Conservation (phyloP, 2,113 vertebrate genomes). For the Neopipo cinnamomea region DNA sequence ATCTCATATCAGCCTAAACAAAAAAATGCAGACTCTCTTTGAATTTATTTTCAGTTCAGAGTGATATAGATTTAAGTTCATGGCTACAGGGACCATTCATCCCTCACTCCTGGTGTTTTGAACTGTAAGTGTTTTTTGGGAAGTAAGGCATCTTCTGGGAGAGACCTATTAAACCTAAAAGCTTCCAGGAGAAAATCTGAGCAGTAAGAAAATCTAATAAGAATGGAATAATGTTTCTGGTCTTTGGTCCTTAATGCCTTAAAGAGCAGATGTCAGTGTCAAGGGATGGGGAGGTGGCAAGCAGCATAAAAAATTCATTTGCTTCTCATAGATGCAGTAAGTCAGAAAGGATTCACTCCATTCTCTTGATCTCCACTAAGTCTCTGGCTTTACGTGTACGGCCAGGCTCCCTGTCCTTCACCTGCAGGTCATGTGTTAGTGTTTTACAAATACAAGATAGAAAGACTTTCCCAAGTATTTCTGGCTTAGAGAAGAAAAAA, state of each 20-base stretch:
- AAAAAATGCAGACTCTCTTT: background rate
- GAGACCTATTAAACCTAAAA: background rate
- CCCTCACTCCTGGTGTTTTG: background rate
- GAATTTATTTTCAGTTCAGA: background rate
- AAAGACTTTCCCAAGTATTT: background rate
- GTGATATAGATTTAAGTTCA: background rate
- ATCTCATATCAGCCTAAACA: background rate
- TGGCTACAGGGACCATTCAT: background rate
- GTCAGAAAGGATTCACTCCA: background rate
- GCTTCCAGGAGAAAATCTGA: background rate
- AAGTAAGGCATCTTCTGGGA: background rate
- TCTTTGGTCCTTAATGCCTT: background rate
- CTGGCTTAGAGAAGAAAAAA: background rate
- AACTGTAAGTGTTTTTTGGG: background rate
- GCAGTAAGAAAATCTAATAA: background rate
- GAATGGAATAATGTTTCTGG: background rate
- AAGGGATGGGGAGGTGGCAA: background rate
- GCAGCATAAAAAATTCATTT: background rate
- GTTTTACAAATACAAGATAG: background rate
- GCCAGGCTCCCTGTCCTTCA: background rate
- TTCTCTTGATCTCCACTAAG: background rate
- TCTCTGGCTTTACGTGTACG: background rate
- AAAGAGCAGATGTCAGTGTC: background rate
- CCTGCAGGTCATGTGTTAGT: background rate
- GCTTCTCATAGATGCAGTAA: background rate